These are phyloP conservation scores for Sus scrofa DNA, from an alignment of 2,113 vertebrate species.

Conservation along the genomic window T2T-Sscrofa CM000816.6:105387001-105387500, in stretches of 20 bases:
- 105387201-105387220: too few species aligned
- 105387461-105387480: not conserved
- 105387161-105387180: too few species aligned
- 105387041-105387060: not conserved
- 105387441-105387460: not conserved
- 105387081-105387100: too few species aligned
- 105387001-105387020: not conserved
- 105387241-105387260: too few species aligned
- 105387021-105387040: not conserved
- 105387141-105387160: too few species aligned
- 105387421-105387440: not conserved
- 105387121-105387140: too few species aligned
- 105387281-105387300: too few species aligned
- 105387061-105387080: not conserved
- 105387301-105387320: too few species aligned
- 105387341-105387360: not conserved
- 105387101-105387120: too few species aligned
- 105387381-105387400: not conserved
- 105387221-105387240: too few species aligned
- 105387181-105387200: too few species aligned
- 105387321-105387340: not conserved
- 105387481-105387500: conserved; percentile 7
- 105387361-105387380: conserved; percentile 14
- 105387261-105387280: too few species aligned
- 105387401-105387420: not conserved